A percentile compares a stretch with the other conserved stretches of the same genome.
phyloP scores from a whole-genome alignment of 2,888 invertebrate genomes.

The Axea sp. region DNA sequence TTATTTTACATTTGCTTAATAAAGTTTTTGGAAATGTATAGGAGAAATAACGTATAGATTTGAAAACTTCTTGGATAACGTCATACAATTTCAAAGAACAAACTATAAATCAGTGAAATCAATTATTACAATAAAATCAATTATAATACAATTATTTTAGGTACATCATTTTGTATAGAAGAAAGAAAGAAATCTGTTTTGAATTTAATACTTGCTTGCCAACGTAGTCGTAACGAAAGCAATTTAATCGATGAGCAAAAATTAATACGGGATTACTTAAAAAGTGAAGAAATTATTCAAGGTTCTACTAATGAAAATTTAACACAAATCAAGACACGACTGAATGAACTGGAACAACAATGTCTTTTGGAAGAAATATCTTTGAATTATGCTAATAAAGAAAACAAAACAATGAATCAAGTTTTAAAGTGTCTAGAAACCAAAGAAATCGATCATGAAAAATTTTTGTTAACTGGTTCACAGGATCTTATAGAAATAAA shows the following conservation, averaged over 20 bases:
- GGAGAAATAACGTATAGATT: no score
- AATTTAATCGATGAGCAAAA: conserved; percentile 11
- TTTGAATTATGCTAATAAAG: background rate
- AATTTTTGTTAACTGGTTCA: background rate
- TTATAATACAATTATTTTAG: conserved; percentile 1
- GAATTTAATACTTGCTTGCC: conserved; percentile 15
- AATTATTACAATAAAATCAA: background rate
- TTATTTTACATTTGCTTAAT: no score
- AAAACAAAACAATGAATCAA: background rate
- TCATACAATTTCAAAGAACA: no score
- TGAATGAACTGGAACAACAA: conserved; percentile 7
- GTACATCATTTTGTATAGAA: background rate
- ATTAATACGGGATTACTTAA: conserved; percentile 11
- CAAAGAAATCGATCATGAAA: background rate
- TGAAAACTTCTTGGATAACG: no score
- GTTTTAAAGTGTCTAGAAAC: background rate
- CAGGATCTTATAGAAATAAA: conserved; percentile 2
- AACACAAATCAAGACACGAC: background rate
- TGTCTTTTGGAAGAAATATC: background rate
- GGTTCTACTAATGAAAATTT: conserved; percentile 3
- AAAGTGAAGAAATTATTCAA: conserved; percentile 6
- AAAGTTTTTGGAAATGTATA: no score
- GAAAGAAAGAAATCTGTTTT: conserved; percentile 14
- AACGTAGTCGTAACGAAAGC: background rate
- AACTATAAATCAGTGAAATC: no score